Evolutionary conservation across 2,113 vertebrate genomes (phyloP).

Genomic region (Ammodytes marinus): DNA sequence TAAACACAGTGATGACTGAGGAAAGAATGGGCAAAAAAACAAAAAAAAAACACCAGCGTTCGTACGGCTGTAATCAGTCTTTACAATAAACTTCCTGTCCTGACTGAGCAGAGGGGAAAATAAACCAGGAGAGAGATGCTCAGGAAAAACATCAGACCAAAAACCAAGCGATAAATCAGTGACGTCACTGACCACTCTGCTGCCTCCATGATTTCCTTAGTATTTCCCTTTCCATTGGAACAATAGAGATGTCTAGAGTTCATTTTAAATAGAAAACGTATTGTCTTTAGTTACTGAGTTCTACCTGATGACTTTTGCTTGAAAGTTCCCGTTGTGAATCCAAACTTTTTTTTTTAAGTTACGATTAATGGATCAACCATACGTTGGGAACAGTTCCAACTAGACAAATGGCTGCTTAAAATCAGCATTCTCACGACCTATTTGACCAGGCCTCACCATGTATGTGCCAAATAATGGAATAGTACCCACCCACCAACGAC

Average conservation of each 20-base stretch:
- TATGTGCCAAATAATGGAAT: neutral
- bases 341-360: neutral
- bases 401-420: neutral
- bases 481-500: neutral
- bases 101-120: slow-evolving; percentile 72
- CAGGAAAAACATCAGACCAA: slow-evolving; percentile 40
- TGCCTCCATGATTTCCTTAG: slow-evolving; percentile 59
- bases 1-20: slow-evolving; percentile 79
- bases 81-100: slow-evolving; percentile 85
- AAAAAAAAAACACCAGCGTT: slow-evolving; percentile 69
- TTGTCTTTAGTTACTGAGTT: neutral
- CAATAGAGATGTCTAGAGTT: slow-evolving; percentile 71
- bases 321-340: neutral
- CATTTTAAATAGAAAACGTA: slow-evolving; percentile 31
- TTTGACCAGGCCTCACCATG: neutral
- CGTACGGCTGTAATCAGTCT: slow-evolving; percentile 82
- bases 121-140: slow-evolving; percentile 61
- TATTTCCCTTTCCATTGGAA: slow-evolving; percentile 58
- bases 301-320: neutral
- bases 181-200: slow-evolving; percentile 64
- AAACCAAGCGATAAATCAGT: slow-evolving; percentile 58
- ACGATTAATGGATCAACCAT: neutral
- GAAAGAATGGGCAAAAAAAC: slow-evolving; percentile 65
- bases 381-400: neutral
- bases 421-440: neutral